These are phyloP conservation scores for Empis livida DNA, from an alignment of 2,888 invertebrate genomes.

Conservation along the genomic window DNA sequence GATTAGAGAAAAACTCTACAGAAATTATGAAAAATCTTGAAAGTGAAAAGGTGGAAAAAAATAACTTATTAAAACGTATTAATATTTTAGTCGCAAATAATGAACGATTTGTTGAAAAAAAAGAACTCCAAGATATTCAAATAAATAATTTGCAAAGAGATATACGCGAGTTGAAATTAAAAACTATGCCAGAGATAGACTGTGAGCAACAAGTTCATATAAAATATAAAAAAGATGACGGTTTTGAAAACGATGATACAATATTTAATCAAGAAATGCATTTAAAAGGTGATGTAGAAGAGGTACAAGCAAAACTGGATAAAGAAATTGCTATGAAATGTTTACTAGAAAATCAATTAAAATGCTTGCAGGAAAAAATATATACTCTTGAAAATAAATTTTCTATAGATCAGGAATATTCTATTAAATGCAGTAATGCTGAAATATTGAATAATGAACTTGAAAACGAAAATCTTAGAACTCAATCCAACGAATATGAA, in stretches of 20 bases:
- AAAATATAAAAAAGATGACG: neutral
- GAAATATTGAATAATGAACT: slow-evolving; percentile 11
- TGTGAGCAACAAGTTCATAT: neutral
- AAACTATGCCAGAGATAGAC: slow-evolving; percentile 21
- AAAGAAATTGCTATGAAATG: slow-evolving; percentile 36
- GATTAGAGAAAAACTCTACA: slow-evolving; percentile 50
- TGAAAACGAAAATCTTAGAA: slow-evolving; percentile 18
- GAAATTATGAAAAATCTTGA: slow-evolving; percentile 45
- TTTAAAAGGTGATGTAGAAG: slow-evolving; percentile 40
- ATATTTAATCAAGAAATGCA: neutral
- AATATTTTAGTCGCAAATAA: slow-evolving; percentile 63
- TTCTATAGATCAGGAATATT: no score
- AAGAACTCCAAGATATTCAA: slow-evolving; percentile 68
- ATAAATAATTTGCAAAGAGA: slow-evolving; percentile 58
- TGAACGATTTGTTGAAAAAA: slow-evolving; percentile 64
- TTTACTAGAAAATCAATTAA: slow-evolving; percentile 16
- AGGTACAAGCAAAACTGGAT: slow-evolving; percentile 43
- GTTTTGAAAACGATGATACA: neutral
- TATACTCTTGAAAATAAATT: no score
- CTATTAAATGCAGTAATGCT: no score
- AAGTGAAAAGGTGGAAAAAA: slow-evolving; percentile 53
- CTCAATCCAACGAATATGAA: slow-evolving; percentile 19
- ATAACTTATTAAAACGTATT: slow-evolving; percentile 51
- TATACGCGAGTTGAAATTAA: slow-evolving; percentile 54
- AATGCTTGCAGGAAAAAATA: slow-evolving; percentile 16